Percentiles rank a stretch among this genome's conserved stretches.
Evolutionary conservation across 2,888 invertebrate species (phyloP).

Genomic region (Galeopsomyia nigrocyanea): DNA sequence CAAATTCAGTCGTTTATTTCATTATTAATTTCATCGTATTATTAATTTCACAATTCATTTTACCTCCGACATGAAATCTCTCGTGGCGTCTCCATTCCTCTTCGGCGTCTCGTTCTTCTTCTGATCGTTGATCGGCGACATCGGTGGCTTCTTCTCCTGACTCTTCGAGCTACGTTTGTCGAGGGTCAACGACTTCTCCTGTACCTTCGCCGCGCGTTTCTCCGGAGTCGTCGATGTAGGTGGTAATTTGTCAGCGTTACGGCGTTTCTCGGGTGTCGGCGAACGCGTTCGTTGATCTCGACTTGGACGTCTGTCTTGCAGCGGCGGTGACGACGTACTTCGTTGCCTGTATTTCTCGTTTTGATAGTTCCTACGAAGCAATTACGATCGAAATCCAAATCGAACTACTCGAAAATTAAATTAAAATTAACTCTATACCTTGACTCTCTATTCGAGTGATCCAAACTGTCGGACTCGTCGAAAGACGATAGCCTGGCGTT

Average conservation of each 20-base stretch:
- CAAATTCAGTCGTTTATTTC: not conserved
- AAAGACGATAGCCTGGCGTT: constrained; percentile 38
- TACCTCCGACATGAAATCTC: constrained; percentile 39
- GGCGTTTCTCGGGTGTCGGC: constrained; percentile 26
- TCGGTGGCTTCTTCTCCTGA: constrained; percentile 40
- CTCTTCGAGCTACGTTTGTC: constrained; percentile 19
- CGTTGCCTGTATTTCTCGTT: constrained; percentile 23
- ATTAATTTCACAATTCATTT: not conserved
- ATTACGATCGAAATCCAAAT: no score
- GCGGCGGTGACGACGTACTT: constrained; percentile 33
- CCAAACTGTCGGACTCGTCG: constrained; percentile 41
- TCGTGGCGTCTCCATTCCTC: constrained; percentile 21
- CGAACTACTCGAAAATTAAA: no score
- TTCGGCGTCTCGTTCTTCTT: constrained; percentile 15
- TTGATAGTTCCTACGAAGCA: constrained; percentile 7
- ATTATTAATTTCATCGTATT: not conserved
- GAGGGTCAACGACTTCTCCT: constrained; percentile 15
- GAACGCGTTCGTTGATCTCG: constrained; percentile 1
- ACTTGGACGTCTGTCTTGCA: constrained; percentile 18
- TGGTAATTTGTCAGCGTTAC: not conserved
- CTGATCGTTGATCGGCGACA: constrained; percentile 32
- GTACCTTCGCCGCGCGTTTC: not conserved
- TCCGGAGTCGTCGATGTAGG: constrained; percentile 8
- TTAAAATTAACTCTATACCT: constrained; percentile 1
- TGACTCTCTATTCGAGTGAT: not conserved